Evolutionary conservation across 2,113 vertebrate genomes (phyloP).

Genomic region (Columba janthina): DNA sequence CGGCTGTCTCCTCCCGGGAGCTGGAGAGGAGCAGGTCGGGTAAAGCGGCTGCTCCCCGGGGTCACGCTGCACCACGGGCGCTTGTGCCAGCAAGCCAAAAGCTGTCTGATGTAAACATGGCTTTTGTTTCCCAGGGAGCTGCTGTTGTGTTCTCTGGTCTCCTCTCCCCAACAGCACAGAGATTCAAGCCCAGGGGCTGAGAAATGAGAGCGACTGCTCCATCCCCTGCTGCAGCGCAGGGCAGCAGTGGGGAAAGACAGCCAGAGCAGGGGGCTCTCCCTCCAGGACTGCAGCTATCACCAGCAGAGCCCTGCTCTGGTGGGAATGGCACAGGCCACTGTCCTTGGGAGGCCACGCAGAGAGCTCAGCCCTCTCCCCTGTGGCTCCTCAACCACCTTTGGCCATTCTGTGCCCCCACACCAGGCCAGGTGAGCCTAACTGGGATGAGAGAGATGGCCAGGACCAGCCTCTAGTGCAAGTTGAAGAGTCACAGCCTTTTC

Average conservation of each 20-base stretch:
- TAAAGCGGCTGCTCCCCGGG: neutral
- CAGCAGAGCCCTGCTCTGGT: slow-evolving; percentile 31
- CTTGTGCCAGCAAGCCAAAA: neutral
- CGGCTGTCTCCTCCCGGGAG: neutral
- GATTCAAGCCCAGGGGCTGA: neutral
- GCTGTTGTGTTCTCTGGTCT: neutral
- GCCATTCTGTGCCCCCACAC: rapidly evolving
- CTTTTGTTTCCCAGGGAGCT: slow-evolving; percentile 33
- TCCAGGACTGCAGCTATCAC: slow-evolving; percentile 28
- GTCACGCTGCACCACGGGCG: neutral
- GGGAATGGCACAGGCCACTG: neutral
- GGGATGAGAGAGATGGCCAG: neutral
- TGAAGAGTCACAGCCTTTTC: neutral
- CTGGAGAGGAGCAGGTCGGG: rapidly evolving
- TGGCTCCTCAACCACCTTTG: neutral
- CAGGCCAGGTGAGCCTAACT: neutral
- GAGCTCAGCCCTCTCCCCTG: neutral
- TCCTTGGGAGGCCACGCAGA: rapidly evolving
- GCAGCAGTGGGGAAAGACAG: neutral
- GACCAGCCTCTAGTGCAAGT: neutral
- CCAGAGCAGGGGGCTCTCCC: neutral
- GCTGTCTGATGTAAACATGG: slow-evolving; percentile 6
- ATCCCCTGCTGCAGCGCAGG: neutral
- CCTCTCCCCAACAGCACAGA: rapidly evolving
- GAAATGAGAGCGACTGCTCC: rapidly evolving